Conservation (phyloP, 2,888 invertebrate genomes). For the Catocala fraxini region DNA sequence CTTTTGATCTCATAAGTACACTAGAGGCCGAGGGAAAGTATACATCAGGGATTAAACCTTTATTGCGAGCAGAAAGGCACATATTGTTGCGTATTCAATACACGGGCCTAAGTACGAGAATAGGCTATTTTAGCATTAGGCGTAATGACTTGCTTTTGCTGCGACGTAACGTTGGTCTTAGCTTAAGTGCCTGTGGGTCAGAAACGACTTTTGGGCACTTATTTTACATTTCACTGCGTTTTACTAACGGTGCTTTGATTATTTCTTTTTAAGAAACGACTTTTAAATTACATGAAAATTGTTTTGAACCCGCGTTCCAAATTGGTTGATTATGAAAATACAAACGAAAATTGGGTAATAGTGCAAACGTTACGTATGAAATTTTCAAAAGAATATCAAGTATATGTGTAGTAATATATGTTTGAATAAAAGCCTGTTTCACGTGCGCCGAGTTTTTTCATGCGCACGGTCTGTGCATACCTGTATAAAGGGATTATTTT, state of each 20-base stretch:
- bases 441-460: no score
- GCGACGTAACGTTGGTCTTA: conserved; percentile 39
- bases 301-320: neutral
- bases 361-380: neutral
- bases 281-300: neutral
- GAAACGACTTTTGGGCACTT: conserved; percentile 32
- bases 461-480: no score
- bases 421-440: no score
- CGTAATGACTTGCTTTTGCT: conserved; percentile 51
- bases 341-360: neutral
- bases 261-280: conserved; percentile 26
- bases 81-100: conserved; percentile 55
- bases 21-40: conserved; percentile 46
- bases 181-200: conserved; percentile 46
- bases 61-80: conserved; percentile 43
- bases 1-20: conserved; percentile 58
- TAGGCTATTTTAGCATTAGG: conserved; percentile 53
- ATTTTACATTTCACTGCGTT: conserved; percentile 40
- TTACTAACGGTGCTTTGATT: conserved; percentile 37
- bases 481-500: no score
- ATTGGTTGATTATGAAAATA: no score
- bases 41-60: conserved; percentile 51
- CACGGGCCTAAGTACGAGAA: conserved; percentile 35
- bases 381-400: no score
- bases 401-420: no score